These are phyloP conservation scores for Arrhamphus sclerolepis DNA, from an alignment of 2,797 vertebrate species.

Conservation along the genomic window DNA sequence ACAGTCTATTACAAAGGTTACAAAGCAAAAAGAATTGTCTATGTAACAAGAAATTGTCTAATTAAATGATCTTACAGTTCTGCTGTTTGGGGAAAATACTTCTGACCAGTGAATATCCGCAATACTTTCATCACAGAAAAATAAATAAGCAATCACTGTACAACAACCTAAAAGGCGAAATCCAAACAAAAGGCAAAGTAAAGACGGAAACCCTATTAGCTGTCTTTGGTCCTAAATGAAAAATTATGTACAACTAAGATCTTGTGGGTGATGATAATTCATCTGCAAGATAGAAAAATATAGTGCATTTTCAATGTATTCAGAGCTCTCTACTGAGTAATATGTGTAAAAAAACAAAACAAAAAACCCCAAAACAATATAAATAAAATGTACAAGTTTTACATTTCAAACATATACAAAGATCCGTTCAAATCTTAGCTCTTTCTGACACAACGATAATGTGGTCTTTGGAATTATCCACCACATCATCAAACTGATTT, in stretches of 20 bases:
- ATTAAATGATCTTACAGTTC: slow-evolving; percentile 91
- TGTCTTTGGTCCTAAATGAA: slow-evolving; percentile 99
- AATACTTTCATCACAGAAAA: slow-evolving; percentile 90
- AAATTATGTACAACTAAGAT: slow-evolving; percentile 96
- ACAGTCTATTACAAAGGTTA: slow-evolving; percentile 99
- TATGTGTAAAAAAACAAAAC: slow-evolving; percentile 84
- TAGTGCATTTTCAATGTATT: slow-evolving; percentile 99
- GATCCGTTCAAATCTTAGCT: slow-evolving; percentile 84
- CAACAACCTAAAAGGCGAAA: slow-evolving; percentile 86
- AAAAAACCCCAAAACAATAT: slow-evolving; percentile 81
- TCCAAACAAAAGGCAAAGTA: slow-evolving; percentile 64
- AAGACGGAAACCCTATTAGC: slow-evolving; percentile 86
- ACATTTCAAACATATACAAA: slow-evolving; percentile 98
- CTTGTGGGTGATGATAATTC: slow-evolving; percentile 90
- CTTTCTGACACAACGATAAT: slow-evolving; percentile 88
- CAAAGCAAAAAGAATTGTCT: slow-evolving; percentile 94
- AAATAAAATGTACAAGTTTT: slow-evolving; percentile 99
- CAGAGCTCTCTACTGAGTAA: slow-evolving; percentile 97
- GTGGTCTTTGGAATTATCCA: slow-evolving; percentile 95
- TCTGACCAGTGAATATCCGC: slow-evolving; percentile 85
- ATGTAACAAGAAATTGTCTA: slow-evolving; percentile 90
- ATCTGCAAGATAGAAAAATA: slow-evolving; percentile 99
- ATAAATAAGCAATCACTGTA: slow-evolving; percentile 99
- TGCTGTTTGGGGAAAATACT: slow-evolving; percentile 83
- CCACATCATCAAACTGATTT: slow-evolving; percentile 77